Evolutionary conservation across 2,888 invertebrate genomes (phyloP), one percentile per base, ranked within the genome.

Genomic region (Odontocolon sp.): DNA sequence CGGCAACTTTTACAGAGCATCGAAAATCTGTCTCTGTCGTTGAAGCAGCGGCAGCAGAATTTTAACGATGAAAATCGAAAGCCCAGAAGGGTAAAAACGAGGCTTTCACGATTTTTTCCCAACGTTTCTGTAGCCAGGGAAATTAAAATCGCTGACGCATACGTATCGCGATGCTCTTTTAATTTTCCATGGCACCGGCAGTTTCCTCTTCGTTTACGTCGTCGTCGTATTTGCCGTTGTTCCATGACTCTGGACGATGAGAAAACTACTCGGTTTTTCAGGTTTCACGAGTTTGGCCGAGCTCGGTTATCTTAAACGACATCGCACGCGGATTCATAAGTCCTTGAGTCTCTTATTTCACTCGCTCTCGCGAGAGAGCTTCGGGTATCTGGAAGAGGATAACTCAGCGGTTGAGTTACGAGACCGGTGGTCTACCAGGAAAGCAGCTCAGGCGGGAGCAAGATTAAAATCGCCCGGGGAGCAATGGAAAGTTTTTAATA

Each of bases 401-500:
- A 63, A 63, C 61, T 45, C 31, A 18, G 21, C 11, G 33, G 45
- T 33, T 47, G 45, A 63, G 47, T 63, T 63, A 63, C 11, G 33
- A 9, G 3, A n/a, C 1, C 21, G 74, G 63, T 80, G 70, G 72
- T 50, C 57, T 52, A 63, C 63, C 57, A 67, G 63, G 45, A 76
- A 67, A 50, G 36, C 63, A 63, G 63, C 63, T 50, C 47, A 33
- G 47, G 50, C 63, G 23, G 33, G 50, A 68, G 73, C 77, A 80
- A 86, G 85, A 87, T 88, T 88, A 85, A 87, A 87, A 88, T 87
- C 84, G 76, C 83, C 82, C 80, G 80, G 82, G 80, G 83, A 82
- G 82, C 81, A 82, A 85, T 84, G 81, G 79, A 84, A 86, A 87
- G 83, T 87, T 87, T 88, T 87, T 87, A 86, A 87, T 87, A 86